Evolutionary conservation across 2,113 vertebrate species (phyloP), one percentile per base, ranked within the genome.

Genomic region (Hippopotamus amphibius): DNA sequence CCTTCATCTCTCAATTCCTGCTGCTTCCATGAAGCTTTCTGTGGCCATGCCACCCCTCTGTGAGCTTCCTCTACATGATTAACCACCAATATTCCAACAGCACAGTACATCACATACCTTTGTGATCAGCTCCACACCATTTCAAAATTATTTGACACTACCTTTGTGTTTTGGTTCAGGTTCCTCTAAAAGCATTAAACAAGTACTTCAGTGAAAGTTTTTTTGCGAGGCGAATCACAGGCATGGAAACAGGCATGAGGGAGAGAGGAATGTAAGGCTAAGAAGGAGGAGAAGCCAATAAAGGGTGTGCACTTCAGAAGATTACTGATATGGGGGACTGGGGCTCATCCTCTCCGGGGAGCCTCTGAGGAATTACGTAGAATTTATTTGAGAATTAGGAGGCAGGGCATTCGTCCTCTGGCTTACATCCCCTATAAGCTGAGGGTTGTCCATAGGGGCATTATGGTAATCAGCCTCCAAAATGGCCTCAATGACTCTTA

Each of bases 121-220:
- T n/a, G 55, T 30, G 24, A 79, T 21, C 30, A 53, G 28, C 21
- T 83, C 83, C 22, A 76, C 26, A 77, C 24, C 7, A 8, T 63
- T 91, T 91, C 61, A 86, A 81, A 61, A 76, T 68, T 76, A 82
- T 82, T 86, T 79, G 33, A 74, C 76, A 19, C 71, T 66, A 28
- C 16, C 26, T 81, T 90, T 83, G 68, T 50, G n/a, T 50, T 95
- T 69, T 63, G n/a, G 66, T 46, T 86, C 59, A 33, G 14, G 33
- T 59, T 90, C 55, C n/a, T 33, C 55, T 5, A 59, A 83, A 95
- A 89, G 48, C 71, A 92, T 80, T 85, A 65, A 69, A 74, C 22
- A 89, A 85, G 43, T 41, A 66, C 48, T 68, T 83, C 4, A 9
- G 26, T 72, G 9, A 26, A 76, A 33, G 6, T 92, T 63, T 66